phyloP scores from a whole-genome alignment of 2,888 invertebrate species.

The Tryphoninae sp. region DNA sequence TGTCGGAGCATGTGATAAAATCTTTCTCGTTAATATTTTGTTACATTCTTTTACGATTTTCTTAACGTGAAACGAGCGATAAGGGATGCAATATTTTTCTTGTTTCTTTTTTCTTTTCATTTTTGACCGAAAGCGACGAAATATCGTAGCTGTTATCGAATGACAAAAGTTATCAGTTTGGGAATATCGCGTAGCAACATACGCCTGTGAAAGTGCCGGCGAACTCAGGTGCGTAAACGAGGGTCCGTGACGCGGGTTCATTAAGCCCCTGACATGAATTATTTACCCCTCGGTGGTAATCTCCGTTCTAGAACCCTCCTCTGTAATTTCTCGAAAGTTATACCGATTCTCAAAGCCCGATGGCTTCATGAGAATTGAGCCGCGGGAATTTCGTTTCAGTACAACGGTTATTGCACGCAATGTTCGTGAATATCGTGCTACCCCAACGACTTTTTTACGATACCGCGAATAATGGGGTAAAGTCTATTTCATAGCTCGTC shows the following conservation, averaged over 20 bases:
- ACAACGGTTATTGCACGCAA: constrained; percentile 3
- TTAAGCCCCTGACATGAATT: not conserved
- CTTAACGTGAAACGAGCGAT: not conserved
- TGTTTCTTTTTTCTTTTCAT: constrained; percentile 1
- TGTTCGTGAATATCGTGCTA: not conserved
- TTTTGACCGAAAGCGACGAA: not conserved
- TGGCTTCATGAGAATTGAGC: not conserved
- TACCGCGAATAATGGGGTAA: not conserved
- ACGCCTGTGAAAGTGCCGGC: constrained; percentile 55
- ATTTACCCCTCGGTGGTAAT: not conserved
- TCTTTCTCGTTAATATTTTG: not conserved
- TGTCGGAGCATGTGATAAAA: not conserved
- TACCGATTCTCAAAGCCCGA: constrained; percentile 1
- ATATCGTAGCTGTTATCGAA: not conserved
- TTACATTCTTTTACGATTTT: constrained; percentile 10
- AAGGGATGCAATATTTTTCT: not conserved
- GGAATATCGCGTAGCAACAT: not conserved
- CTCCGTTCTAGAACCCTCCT: not conserved
- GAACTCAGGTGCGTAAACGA: constrained; percentile 61
- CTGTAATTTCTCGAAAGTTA: not conserved
- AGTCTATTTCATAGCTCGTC: too few relatives aligned
- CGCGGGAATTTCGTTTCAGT: constrained; percentile 2
- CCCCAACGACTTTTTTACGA: not conserved
- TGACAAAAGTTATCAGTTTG: constrained; percentile 11
- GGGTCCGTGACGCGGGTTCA: not conserved